These are phyloP conservation scores for Micromys minutus DNA, from an alignment of 2,113 vertebrate genomes.

Conservation along the genomic window DNA sequence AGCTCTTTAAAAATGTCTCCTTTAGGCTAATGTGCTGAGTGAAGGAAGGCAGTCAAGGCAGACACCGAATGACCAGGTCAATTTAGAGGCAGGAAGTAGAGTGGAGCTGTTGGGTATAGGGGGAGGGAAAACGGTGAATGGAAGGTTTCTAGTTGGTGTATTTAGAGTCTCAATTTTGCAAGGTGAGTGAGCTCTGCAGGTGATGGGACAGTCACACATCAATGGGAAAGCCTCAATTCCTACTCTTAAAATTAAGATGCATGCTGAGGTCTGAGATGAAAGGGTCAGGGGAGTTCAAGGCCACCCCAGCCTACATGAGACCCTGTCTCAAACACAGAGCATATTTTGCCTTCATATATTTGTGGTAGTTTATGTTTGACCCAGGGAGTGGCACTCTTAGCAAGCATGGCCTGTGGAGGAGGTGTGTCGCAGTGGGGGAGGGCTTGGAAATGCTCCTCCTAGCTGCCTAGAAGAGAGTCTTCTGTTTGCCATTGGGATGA, in stretches of 20 bases:
- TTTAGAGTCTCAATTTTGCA: background rate
- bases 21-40: background rate
- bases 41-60: background rate
- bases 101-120: background rate
- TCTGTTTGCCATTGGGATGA: no score
- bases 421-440: no score
- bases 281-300: background rate
- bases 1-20: background rate
- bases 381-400: no score
- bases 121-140: accelerated
- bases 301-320: background rate
- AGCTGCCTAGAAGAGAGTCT: no score
- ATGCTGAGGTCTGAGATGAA: background rate
- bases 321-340: background rate
- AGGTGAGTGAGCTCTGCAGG: background rate
- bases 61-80: background rate
- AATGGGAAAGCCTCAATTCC: background rate
- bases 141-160: background rate
- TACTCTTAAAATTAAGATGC: background rate
- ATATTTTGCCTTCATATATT: background rate
- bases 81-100: background rate
- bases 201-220: background rate
- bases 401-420: no score
- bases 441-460: no score
- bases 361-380: no score